Base-by-base conservation (phyloP, 2,797 vertebrate species). In the Fistularia tabacaria region DNA sequence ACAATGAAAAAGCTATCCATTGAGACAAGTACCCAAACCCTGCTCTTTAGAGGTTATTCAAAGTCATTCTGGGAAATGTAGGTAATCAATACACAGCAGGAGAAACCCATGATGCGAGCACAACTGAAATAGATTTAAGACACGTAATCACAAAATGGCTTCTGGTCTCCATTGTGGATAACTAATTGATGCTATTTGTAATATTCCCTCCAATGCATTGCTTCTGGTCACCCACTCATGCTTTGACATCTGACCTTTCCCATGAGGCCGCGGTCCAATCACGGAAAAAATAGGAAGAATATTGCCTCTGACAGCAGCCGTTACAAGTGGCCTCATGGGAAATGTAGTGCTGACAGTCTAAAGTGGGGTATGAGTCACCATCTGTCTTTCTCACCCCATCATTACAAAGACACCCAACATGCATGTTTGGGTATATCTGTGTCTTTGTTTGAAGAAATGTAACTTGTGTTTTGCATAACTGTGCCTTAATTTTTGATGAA, bases 281-380 rank as follows among this genome's bases (percentile, higher is more conserved):
- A 85, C 71, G 68, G 79, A 36, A 38, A 83, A 83, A 84, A 75
- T 71, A 81, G 69, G 76, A 84, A 78, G 83, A 88, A 82, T 81
- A 86, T 85, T 81, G 74, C 76, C 54, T 84, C 59, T 83, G 87
- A 89, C 85, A 84, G 76, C 71, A 74, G 77, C 73, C 75, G 62
- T 87, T 86, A 82, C 73, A 77, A 87, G 80, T 78, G 81, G 84
- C 61, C 88, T 88, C 85, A 81, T 88, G 86, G 88, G 88, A 89
- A 90, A 90, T 90, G 88, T 84, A 87, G 88, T 90, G 75, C 75
- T 81, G 74, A 80, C 81, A 79, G 80, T 85, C 74, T 69, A 74
- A 83, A 83, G 77, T 79, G 71, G 70, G 72, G 74, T 82, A 81
- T 88, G 85, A 88, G 78, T 88, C 87, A 89, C 85, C 83, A 85